Base-by-base conservation (phyloP, 2,888 invertebrate species). In the Chymomyza procnemis region DNA sequence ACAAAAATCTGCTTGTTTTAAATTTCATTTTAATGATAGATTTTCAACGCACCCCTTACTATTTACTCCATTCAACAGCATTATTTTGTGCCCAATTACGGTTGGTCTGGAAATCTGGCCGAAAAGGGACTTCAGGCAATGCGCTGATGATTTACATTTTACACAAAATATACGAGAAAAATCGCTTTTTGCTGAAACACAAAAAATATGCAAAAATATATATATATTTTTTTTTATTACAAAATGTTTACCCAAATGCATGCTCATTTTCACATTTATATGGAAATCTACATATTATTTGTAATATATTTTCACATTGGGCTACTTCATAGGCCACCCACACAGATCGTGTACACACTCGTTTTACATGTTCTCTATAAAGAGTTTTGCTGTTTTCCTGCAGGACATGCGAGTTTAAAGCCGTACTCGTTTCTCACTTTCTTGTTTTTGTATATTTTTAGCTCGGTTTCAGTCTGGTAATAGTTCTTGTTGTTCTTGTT, bases 391-490 rank as follows among this genome's bases (percentile, higher is more conserved):
- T 54, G 14, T 54, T 19, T 14, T 54, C 54, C 54, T 54, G 14
- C 26, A 54, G 54, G 54, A 54, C 64, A 19, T 76, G 34, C 50
- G 63, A 67, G 60, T 80, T 78, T 66, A 60, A 54, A 48, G 50
- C 60, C 50, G 2, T 16, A n/a, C n/a, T n/a, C n/a, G n/a, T n/a
- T n/a, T n/a, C n/a, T n/a, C n/a, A n/a, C n/a, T n/a, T n/a, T n/a
- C n/a, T n/a, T n/a, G n/a, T n/a, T n/a, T n/a, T n/a, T 64, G 52
- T 61, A 65, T 54, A 73, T 70, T 75, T 62, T 74, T 79, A 77
- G 69, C 71, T 64, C 64, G n/a, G n/a, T 54, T 50, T 34, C 56
- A 64, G 64, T 69, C 26, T 26, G 61, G 70, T 75, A 68, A 22
- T 71, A 48, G 62, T 21, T 66, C 48, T 48, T 26, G 34, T 41